These are phyloP conservation scores for Henricia sp. DNA, from an alignment of 53 echinoderm and acorn worm genomes.

Conservation along the genomic window DNA sequence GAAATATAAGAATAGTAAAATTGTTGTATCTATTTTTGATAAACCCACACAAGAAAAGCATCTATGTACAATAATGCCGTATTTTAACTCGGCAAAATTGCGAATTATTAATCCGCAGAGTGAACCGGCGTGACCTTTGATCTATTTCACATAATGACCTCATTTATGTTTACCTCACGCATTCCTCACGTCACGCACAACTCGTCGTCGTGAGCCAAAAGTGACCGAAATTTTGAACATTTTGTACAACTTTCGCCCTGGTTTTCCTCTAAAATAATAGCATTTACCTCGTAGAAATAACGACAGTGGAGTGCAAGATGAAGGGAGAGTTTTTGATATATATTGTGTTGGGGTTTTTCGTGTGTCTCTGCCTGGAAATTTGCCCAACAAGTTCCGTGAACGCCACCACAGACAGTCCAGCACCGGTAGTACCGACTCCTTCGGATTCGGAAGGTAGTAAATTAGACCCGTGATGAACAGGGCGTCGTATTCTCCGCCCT, in stretches of 20 bases:
- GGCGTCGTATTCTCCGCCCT: too few relatives aligned
- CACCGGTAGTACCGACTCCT: neutral
- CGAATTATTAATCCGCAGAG: conserved; percentile 10
- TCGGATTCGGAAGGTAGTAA: too few relatives aligned
- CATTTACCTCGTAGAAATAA: neutral
- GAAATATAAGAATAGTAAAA: too few relatives aligned
- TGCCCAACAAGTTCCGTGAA: neutral
- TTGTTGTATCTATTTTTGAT: too few relatives aligned
- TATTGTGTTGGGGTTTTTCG: conserved; percentile 7
- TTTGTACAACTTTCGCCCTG: too few relatives aligned
- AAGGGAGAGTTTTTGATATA: conserved; percentile 8
- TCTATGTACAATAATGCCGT: too few relatives aligned
- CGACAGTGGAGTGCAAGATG: conserved; percentile 12
- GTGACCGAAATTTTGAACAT: too few relatives aligned
- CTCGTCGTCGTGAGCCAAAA: too few relatives aligned
- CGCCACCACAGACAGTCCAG: neutral
- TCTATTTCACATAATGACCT: too few relatives aligned
- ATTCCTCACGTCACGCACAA: neutral
- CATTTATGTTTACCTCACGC: conserved; percentile 23
- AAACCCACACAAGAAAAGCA: too few relatives aligned
- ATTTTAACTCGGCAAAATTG: too few relatives aligned
- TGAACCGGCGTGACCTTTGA: conserved; percentile 30
- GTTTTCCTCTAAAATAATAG: neutral
- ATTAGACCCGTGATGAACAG: too few relatives aligned
- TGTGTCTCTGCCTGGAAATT: conserved; percentile 35